Evolutionary conservation across 37 sponge, comb jelly and placozoan species (phyloP), one percentile per base, ranked within the genome.

Genomic region (Chondrilla cf. caribensis): DNA sequence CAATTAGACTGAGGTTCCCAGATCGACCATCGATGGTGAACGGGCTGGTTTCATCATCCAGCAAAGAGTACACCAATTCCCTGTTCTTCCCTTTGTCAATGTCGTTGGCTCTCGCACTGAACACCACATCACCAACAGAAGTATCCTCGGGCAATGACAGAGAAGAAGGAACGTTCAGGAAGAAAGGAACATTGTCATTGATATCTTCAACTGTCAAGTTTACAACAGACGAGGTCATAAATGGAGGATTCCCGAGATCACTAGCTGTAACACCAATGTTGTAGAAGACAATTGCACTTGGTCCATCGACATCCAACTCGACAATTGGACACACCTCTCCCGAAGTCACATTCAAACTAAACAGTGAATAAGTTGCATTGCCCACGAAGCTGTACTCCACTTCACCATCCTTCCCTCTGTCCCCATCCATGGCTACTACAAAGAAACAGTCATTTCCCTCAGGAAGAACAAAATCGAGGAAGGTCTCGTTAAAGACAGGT

Each of bases 1-100:
- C 60, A 15, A 35, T 7, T 3, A 66, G 36, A 66, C 25, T 38
- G n/a, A 87, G 19, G 18, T 51, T 47, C 0, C 88, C 84, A n/a
- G 86, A 51, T 18, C 41, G 0, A 28, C 60, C 29, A 28, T 78
- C 40, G 22, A 87, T 60, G 2, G 79, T 17, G 47, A 87, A 87
- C n/a, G n/a, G n/a, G 2, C 32, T 28, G 32, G 32, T 6, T 18
- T 29, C 28, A 21, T 31, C 41, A 40, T 1, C 7, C 6, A 44
- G 22, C 11, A 73, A 71, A 26, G 70, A 73, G 47, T 39, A 82
- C 22, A 18, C n/a, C 24, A 82, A 3, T n/a, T 9, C 25, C 29
- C 42, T 38, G 54, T 82, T 82, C 2, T n/a, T 47, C 18, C 83
- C 83, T 9, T 21, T 35, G 54, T 82, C 83, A 33, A 14, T 32